These are phyloP conservation scores for Loxodonta africana DNA, from an alignment of 2,113 vertebrate species.

Conservation along the genomic window DNA sequence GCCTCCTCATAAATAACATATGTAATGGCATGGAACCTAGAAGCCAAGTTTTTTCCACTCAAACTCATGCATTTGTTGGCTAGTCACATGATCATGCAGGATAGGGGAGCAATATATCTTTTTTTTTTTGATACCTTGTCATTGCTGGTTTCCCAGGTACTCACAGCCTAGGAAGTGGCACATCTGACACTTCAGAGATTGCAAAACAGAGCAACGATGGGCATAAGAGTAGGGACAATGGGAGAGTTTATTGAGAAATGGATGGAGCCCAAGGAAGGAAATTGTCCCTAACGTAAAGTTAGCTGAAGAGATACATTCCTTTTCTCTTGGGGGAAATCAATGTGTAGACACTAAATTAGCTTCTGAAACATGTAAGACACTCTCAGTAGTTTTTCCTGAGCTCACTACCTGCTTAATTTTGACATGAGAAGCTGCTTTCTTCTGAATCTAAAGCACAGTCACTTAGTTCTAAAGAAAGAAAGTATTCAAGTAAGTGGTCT, in stretches of 20 bases:
- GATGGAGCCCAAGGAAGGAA: background rate
- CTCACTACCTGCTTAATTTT: background rate
- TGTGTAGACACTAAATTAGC: background rate
- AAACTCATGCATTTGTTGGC: background rate
- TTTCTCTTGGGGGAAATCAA: background rate
- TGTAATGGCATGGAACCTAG: background rate
- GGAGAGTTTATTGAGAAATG: background rate
- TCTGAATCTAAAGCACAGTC: background rate
- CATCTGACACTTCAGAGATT: background rate
- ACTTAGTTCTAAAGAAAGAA: background rate
- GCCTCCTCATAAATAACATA: background rate
- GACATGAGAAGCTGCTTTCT: background rate
- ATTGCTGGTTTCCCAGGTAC: background rate
- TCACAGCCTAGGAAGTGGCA: background rate
- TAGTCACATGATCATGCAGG: background rate
- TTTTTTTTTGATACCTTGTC: background rate
- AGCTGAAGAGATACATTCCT: background rate
- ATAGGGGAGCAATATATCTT: too few relatives aligned
- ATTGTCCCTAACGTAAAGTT: background rate
- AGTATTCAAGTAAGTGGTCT: background rate
- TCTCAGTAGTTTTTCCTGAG: background rate
- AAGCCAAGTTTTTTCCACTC: background rate
- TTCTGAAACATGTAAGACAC: constrained; percentile 2
- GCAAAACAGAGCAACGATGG: background rate
- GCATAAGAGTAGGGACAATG: background rate